phyloP scores from a whole-genome alignment of 2,797 vertebrate species.

The Microhierax caerulescens region DNA sequence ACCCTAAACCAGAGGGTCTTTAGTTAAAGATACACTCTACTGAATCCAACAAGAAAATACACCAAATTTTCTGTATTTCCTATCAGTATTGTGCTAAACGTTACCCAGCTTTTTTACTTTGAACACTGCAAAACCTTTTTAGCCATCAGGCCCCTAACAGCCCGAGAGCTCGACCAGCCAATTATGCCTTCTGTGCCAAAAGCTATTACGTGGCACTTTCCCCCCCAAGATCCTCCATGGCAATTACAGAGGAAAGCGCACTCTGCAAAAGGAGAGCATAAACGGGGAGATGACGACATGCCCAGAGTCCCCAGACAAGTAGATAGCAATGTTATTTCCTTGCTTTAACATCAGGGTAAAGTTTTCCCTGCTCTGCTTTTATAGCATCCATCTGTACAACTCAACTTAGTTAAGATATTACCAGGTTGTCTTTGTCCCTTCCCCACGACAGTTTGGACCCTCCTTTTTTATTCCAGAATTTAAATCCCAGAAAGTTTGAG shows the following conservation, averaged over 20 bases:
- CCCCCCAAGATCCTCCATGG: rapidly evolving
- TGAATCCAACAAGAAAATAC: not conserved
- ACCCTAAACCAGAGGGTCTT: not conserved
- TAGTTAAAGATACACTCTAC: no score
- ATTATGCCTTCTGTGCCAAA: not conserved
- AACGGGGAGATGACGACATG: not conserved
- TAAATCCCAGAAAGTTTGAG: not conserved
- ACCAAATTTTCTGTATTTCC: not conserved
- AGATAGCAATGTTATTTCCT: not conserved
- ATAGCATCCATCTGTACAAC: no score
- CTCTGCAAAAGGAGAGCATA: not conserved
- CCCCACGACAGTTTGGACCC: not conserved
- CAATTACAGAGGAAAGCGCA: not conserved
- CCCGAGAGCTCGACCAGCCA: rapidly evolving
- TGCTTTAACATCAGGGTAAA: not conserved
- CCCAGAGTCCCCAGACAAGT: not conserved
- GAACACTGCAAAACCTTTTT: not conserved
- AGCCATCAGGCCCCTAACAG: not conserved
- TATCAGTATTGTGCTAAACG: not conserved
- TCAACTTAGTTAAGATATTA: not conserved
- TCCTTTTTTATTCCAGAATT: not conserved
- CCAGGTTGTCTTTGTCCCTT: not conserved
- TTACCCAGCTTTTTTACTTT: not conserved
- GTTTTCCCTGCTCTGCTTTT: not conserved
- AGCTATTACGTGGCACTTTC: not conserved